A percentile compares a stretch with the other conserved stretches of the same genome.
Evolutionary conservation across 2,888 invertebrate species (phyloP).

Genomic region (Blomia tropicalis): DNA sequence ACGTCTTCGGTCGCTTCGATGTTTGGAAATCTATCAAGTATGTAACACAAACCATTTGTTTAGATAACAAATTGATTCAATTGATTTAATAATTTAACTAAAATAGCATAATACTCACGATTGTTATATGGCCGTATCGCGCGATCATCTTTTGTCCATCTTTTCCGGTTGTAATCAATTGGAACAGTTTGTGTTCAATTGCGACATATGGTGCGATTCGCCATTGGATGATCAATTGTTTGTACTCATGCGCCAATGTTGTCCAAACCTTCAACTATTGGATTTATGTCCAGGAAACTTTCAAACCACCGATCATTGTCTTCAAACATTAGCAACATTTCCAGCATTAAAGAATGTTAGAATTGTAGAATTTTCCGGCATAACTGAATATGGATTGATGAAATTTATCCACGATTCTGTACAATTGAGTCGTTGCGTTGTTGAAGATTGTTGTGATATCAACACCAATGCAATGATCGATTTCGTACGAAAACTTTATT

Average conservation of each 20-base stretch:
- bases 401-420: neutral
- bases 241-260: neutral
- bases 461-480: neutral
- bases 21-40: constrained; percentile 19
- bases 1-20: neutral
- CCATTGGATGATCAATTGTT: neutral
- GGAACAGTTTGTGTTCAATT: constrained; percentile 9
- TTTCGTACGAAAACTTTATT: neutral
- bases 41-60: neutral
- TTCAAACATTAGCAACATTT: constrained; percentile 11
- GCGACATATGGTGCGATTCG: constrained; percentile 21
- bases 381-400: constrained; percentile 14
- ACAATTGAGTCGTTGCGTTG: neutral
- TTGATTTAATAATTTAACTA: too few species aligned
- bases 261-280: neutral
- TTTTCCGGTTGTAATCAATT: neutral
- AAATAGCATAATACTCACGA: constrained; percentile 23
- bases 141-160: neutral
- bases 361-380: constrained; percentile 5
- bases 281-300: constrained; percentile 18
- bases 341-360: neutral
- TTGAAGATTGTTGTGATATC: constrained; percentile 22
- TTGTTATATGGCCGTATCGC: neutral
- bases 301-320: neutral
- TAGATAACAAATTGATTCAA: neutral